Evolutionary conservation across 2,888 invertebrate genomes (phyloP).

Genomic region (Villa cingulata): DNA sequence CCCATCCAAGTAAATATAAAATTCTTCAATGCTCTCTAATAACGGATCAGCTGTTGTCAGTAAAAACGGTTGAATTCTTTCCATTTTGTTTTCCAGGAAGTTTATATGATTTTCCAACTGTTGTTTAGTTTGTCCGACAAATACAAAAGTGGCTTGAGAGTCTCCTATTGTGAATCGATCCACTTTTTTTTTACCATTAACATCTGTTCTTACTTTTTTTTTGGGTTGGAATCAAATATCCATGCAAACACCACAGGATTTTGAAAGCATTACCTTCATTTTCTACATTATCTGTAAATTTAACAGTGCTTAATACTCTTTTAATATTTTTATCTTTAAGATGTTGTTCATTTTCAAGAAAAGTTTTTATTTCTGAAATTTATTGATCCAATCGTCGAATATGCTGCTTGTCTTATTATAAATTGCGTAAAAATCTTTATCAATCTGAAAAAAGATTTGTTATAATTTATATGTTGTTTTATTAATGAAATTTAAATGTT

Average conservation of each 20-base stretch:
- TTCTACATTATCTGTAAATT: neutral
- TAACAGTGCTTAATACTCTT: neutral
- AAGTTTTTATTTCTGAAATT: neutral
- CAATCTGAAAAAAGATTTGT: neutral
- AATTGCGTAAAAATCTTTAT: neutral
- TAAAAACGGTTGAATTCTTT: slow-evolving; percentile 2
- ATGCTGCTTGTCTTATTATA: neutral
- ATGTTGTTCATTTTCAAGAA: neutral
- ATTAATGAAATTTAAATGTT: neutral
- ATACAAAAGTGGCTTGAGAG: neutral
- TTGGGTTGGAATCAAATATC: slow-evolving; percentile 3
- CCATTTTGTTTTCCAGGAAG: neutral
- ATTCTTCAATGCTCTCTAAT: neutral
- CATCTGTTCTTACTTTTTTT: neutral
- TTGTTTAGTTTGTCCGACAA: neutral
- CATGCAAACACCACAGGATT: slow-evolving; percentile 2
- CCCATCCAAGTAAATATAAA: neutral
- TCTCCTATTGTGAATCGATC: neutral
- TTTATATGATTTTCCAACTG: neutral
- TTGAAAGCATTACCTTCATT: neutral
- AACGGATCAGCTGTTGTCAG: neutral
- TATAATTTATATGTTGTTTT: neutral
- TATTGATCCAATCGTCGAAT: neutral
- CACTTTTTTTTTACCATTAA: neutral
- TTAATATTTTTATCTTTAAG: neutral